phyloP scores from a whole-genome alignment of 2,888 invertebrate species.

The Nephrotoma flavescens region DNA sequence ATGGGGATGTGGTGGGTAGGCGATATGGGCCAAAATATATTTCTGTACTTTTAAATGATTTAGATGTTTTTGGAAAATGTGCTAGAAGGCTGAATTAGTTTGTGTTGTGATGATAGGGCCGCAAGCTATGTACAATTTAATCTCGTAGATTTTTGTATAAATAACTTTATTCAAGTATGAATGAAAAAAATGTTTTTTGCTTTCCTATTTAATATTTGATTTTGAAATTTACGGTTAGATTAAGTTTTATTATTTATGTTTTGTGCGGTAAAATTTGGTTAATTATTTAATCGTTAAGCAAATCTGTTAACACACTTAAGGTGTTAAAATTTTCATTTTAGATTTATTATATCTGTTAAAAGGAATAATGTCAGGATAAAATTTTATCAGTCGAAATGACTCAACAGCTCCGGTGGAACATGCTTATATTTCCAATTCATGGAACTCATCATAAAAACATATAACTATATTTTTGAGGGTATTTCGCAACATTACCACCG shows the following conservation, averaged over 20 bases:
- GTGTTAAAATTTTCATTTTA: background rate
- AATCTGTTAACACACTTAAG: background rate
- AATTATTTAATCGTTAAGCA: background rate
- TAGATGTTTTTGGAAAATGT: background rate
- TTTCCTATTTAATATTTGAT: background rate
- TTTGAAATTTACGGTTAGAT: background rate
- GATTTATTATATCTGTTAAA: no score
- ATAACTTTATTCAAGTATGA: background rate
- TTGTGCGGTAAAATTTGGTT: background rate
- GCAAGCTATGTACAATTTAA: background rate
- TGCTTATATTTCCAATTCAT: no score
- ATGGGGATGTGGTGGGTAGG: background rate
- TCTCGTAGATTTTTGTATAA: background rate
- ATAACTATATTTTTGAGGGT: no score
- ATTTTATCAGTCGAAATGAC: no score
- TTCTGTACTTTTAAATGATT: background rate
- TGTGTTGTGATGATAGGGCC: background rate
- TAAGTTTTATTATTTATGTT: background rate
- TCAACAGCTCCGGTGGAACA: no score
- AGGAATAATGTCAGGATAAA: no score
- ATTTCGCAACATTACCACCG: no score
- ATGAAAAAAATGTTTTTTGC: background rate
- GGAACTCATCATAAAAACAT: no score
- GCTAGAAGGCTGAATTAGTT: background rate
- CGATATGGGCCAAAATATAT: no score